Percentiles rank a stretch among this genome's conserved stretches.
Conservation (phyloP, 2,113 vertebrate genomes). For the Trogon surrucura region DNA sequence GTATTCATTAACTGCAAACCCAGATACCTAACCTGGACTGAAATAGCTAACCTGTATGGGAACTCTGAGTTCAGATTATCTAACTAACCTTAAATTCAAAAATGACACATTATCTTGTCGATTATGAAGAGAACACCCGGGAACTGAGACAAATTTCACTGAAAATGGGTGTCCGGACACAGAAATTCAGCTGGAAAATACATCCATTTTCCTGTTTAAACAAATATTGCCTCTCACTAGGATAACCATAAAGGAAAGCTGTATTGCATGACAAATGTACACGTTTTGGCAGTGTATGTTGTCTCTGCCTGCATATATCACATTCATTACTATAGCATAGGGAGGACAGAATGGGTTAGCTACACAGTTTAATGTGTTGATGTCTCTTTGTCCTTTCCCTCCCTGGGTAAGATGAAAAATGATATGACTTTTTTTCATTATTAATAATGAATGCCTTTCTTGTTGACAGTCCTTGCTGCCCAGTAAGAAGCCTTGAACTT, state of each 20-base stretch:
- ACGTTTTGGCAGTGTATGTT: neutral
- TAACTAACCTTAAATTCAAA: neutral
- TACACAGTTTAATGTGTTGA: neutral
- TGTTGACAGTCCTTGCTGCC: neutral
- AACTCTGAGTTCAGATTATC: neutral
- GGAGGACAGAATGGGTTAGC: neutral
- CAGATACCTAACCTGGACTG: slow-evolving; percentile 4
- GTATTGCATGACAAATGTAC: neutral
- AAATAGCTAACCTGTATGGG: slow-evolving; percentile 24
- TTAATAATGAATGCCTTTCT: neutral
- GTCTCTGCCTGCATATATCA: neutral
- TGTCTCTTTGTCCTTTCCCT: slow-evolving; percentile 2
- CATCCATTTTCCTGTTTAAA: neutral
- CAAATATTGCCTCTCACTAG: neutral
- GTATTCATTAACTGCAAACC: slow-evolving; percentile 32
- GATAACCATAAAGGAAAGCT: neutral
- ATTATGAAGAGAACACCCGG: neutral
- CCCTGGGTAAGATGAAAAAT: neutral
- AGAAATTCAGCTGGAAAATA: neutral
- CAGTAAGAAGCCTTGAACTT: neutral
- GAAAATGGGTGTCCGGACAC: neutral
- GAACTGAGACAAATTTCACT: neutral
- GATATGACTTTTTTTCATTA: neutral
- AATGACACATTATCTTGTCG: neutral
- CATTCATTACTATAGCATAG: neutral